A percentile compares a stretch with the other conserved stretches of the same genome.
Conservation (phyloP, 1,140 invertebrate genomes). For the Eciton burchellii region DNA sequence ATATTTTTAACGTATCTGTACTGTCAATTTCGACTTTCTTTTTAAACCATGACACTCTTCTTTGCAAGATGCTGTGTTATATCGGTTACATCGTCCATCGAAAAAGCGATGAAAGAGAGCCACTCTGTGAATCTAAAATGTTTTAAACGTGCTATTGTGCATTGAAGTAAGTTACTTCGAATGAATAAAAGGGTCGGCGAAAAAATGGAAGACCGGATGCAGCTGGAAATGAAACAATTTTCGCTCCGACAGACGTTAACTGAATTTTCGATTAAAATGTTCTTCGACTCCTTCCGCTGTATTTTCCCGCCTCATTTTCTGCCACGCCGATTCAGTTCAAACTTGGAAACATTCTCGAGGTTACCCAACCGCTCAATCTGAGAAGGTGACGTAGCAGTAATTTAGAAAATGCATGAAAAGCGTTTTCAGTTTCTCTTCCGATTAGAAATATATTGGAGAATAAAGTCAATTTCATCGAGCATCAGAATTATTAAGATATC, state of each 20-base stretch:
- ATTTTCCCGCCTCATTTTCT: not conserved
- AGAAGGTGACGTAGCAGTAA: conserved; percentile 28
- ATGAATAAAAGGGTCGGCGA: conserved; percentile 26
- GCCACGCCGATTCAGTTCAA: not conserved
- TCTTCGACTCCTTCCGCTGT: not conserved
- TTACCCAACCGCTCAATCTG: conserved; percentile 7
- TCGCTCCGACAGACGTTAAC: not conserved
- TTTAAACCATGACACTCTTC: not conserved
- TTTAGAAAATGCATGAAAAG: conserved; percentile 43
- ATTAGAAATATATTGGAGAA: not conserved
- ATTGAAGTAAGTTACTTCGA: conserved; percentile 10
- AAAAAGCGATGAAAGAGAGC: conserved; percentile 28
- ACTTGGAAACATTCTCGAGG: not conserved
- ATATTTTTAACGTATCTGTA: conserved; percentile 7
- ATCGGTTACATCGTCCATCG: not conserved
- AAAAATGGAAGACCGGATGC: conserved; percentile 27
- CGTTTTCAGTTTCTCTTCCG: not conserved
- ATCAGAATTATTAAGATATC: conserved; percentile 18
- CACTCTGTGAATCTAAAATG: conserved; percentile 3
- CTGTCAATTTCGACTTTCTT: not conserved
- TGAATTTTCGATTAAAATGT: conserved; percentile 41
- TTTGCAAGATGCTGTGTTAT: conserved; percentile 6
- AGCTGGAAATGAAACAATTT: conserved; percentile 48
- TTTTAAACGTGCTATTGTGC: conserved; percentile 29
- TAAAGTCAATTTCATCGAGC: conserved; percentile 19